Evolutionary conservation across 2,113 vertebrate species (phyloP).

Genomic region (Alosa alosa): DNA sequence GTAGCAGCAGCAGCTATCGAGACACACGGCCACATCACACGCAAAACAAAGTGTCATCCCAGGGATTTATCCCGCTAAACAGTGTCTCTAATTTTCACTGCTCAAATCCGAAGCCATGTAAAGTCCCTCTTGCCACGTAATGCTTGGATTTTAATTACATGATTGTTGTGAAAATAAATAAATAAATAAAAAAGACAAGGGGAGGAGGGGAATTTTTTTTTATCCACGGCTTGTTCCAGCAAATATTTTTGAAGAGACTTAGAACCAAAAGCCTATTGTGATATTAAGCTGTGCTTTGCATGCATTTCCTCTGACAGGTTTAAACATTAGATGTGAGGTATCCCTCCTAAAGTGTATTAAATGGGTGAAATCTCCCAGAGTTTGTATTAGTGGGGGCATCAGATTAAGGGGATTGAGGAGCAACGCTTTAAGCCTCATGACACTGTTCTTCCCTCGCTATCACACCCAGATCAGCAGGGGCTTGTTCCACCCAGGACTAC

Average conservation of each 20-base stretch:
- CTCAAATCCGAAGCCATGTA: conserved; percentile 37
- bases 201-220: conserved; percentile 21
- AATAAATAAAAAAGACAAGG: neutral
- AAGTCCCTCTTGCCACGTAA: conserved; percentile 51
- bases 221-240: conserved; percentile 43
- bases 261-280: conserved; percentile 57
- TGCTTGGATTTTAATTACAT: conserved; percentile 60
- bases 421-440: conserved; percentile 67
- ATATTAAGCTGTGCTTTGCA: conserved; percentile 66
- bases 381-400: conserved; percentile 61
- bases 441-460: conserved; percentile 53
- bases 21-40: neutral
- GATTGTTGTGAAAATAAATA: conserved; percentile 28
- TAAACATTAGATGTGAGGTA: conserved; percentile 59
- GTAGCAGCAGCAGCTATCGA: neutral
- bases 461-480: conserved; percentile 46
- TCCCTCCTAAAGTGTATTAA: conserved; percentile 73
- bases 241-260: conserved; percentile 54
- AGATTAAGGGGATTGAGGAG: conserved; percentile 72
- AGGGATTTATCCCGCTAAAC: conserved; percentile 22
- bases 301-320: conserved; percentile 66
- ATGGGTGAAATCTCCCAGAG: conserved; percentile 59
- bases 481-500: neutral
- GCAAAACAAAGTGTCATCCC: conserved; percentile 37
- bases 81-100: conserved; percentile 40